These are phyloP conservation scores for Percina caprodes DNA, from an alignment of 2,113 vertebrate genomes.

Conservation along the genomic window DNA sequence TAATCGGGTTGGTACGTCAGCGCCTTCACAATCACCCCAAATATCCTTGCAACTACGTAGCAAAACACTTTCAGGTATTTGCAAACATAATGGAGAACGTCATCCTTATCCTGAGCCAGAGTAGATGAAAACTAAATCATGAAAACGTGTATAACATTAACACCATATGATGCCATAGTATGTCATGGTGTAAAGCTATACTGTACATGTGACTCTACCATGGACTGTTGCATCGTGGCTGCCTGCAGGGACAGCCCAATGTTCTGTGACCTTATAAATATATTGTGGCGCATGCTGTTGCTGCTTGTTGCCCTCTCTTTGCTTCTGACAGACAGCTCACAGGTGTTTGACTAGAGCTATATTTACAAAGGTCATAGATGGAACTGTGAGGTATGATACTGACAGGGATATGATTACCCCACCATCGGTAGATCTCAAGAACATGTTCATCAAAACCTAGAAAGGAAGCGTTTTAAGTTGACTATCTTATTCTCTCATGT, in stretches of 20 bases:
- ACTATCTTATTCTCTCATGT: not conserved
- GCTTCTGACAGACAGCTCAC: slow-evolving; percentile 74
- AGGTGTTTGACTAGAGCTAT: slow-evolving; percentile 79
- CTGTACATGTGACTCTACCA: slow-evolving; percentile 12
- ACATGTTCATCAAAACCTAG: slow-evolving; percentile 22
- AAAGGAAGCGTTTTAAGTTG: not conserved
- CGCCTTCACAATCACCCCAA: no score
- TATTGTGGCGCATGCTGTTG: slow-evolving; percentile 10
- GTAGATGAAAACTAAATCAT: not conserved
- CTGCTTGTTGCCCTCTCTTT: slow-evolving; percentile 9
- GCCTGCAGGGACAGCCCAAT: not conserved
- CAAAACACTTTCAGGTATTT: not conserved
- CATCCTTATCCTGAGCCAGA: not conserved
- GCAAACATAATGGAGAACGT: not conserved
- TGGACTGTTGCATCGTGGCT: slow-evolving; percentile 14
- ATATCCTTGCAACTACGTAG: not conserved
- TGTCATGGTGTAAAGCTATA: not conserved
- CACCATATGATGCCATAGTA: not conserved
- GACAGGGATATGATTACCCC: slow-evolving; percentile 53
- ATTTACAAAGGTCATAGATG: slow-evolving; percentile 73
- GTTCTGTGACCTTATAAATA: slow-evolving; percentile 52
- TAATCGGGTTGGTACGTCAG: no score
- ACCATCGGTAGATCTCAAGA: slow-evolving; percentile 8
- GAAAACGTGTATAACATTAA: not conserved
- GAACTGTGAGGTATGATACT: slow-evolving; percentile 23